Percentiles rank a stretch among this genome's conserved stretches.
These are phyloP conservation scores for Colostygia pectinataria DNA, from an alignment of 2,888 invertebrate genomes.

Conservation along the genomic window DNA sequence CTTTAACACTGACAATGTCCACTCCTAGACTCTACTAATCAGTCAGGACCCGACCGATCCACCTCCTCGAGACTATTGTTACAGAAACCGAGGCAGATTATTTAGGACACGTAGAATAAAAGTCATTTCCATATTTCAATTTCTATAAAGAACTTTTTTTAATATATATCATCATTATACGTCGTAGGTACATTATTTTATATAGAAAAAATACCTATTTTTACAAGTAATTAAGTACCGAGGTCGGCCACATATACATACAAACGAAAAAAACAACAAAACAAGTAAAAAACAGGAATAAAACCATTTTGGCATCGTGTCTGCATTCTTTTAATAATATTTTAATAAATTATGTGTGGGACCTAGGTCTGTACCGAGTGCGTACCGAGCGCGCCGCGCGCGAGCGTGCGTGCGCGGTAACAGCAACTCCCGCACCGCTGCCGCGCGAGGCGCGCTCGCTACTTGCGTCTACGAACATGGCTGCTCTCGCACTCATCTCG, in stretches of 20 bases:
- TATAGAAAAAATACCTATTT: slow-evolving; percentile 82
- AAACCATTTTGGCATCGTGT: slow-evolving; percentile 83
- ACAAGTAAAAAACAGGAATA: slow-evolving; percentile 81
- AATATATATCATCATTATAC: slow-evolving; percentile 78
- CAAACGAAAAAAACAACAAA: slow-evolving; percentile 80
- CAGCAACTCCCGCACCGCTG: slow-evolving; percentile 22
- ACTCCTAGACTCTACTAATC: slow-evolving; percentile 5
- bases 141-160: slow-evolving; percentile 80
- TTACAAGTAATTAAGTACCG: slow-evolving; percentile 81
- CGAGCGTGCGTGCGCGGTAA: slow-evolving; percentile 19
- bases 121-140: slow-evolving; percentile 74
- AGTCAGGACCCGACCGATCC: not conserved
- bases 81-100: slow-evolving; percentile 21
- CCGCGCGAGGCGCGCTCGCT: slow-evolving; percentile 31
- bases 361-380: slow-evolving; percentile 50
- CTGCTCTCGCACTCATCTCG: slow-evolving; percentile 43
- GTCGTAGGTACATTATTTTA: slow-evolving; percentile 80
- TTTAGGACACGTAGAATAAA: slow-evolving; percentile 67
- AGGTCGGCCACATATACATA: slow-evolving; percentile 81
- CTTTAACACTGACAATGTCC: slow-evolving; percentile 20
- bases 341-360: slow-evolving; percentile 71
- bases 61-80: not conserved
- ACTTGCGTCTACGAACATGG: slow-evolving; percentile 22
- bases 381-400: slow-evolving; percentile 22
- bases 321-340: slow-evolving; percentile 74